Conservation (phyloP, 2,113 vertebrate species). For the Clarias gariepinus region DNA sequence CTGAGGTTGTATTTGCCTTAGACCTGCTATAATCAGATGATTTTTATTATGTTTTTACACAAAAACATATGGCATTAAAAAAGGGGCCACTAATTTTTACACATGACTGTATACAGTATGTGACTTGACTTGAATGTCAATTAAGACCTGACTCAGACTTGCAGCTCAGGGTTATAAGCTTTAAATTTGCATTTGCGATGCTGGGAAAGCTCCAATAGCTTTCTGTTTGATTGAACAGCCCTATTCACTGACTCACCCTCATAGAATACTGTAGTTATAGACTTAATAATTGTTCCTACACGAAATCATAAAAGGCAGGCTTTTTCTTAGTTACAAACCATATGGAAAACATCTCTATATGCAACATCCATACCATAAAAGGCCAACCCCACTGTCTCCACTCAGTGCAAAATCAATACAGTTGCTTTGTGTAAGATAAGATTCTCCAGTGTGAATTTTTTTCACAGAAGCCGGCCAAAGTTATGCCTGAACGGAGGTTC, state of each 20-base stretch:
- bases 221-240: neutral
- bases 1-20: too few relatives aligned
- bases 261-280: neutral
- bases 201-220: neutral
- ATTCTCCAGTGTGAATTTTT: neutral
- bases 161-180: neutral
- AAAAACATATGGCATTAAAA: too few relatives aligned
- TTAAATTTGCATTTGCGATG: neutral
- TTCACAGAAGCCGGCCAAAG: neutral
- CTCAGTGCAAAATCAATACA: neutral
- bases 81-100: too few relatives aligned
- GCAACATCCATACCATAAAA: neutral
- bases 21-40: too few relatives aligned
- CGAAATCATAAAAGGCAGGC: neutral
- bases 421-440: constrained; percentile 9
- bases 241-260: neutral
- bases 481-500: neutral
- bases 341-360: neutral
- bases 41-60: too few relatives aligned
- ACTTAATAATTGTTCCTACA: neutral
- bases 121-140: too few relatives aligned
- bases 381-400: neutral
- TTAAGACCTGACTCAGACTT: neutral
- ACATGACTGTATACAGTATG: too few relatives aligned
- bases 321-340: neutral